Conservation (phyloP, 2,888 invertebrate species). For the Oasisia sp. region DNA sequence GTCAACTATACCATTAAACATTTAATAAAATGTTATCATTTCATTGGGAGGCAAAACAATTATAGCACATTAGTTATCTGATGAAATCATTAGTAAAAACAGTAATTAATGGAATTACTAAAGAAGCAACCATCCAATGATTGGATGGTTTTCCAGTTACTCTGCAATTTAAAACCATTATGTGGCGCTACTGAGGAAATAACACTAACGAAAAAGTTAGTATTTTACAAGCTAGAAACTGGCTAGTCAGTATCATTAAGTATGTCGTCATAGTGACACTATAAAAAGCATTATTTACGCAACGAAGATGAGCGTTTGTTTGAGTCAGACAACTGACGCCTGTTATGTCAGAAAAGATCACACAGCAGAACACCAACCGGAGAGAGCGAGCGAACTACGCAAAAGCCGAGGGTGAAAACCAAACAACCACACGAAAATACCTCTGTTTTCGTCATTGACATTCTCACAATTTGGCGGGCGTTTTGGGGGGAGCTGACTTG, state of each 20-base stretch:
- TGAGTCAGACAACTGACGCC: neutral
- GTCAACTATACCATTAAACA: neutral
- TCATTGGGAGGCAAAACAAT: neutral
- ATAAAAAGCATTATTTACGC: neutral
- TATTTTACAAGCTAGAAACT: conserved; percentile 7
- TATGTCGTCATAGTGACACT: neutral
- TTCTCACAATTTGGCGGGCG: neutral
- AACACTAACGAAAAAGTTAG: neutral
- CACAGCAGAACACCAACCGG: neutral
- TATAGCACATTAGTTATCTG: neutral
- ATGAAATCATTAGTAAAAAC: neutral
- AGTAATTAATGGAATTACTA: no score
- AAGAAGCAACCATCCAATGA: neutral
- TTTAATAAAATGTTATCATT: neutral
- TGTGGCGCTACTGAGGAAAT: neutral
- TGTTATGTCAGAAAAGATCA: neutral
- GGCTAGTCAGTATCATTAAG: neutral
- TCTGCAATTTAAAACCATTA: neutral
- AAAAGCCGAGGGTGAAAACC: neutral
- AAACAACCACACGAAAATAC: neutral
- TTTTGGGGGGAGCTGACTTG: neutral
- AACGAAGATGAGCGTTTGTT: neutral
- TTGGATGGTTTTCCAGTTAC: neutral
- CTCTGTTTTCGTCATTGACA: neutral
- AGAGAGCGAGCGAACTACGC: neutral